Evolutionary conservation across 2,888 invertebrate species (phyloP).

Genomic region (Mimumesa dahlbomi): DNA sequence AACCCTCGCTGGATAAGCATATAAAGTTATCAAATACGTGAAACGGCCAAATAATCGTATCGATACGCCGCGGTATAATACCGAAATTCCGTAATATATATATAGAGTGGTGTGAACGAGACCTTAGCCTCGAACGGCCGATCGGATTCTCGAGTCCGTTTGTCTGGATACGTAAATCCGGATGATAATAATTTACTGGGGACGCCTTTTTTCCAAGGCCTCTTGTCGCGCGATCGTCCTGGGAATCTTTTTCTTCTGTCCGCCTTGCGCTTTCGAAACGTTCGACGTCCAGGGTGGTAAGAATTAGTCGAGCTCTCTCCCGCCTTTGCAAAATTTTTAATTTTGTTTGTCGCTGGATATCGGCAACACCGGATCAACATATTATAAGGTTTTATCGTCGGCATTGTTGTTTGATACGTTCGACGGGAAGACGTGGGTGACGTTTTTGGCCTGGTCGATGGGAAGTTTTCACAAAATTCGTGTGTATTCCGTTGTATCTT

Average conservation of each 20-base stretch:
- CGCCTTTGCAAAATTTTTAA: conserved; percentile 30
- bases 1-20: conserved; percentile 3
- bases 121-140: conserved; percentile 34
- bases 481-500: too few species aligned
- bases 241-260: conserved; percentile 23
- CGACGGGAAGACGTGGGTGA: conserved; percentile 1
- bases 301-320: conserved; percentile 43
- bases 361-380: conserved; percentile 38
- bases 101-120: conserved; percentile 37
- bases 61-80: conserved; percentile 58
- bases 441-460: background rate
- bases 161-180: conserved; percentile 61
- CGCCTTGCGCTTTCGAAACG: background rate
- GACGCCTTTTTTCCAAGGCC: conserved; percentile 28
- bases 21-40: conserved; percentile 47
- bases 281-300: conserved; percentile 31
- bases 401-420: conserved; percentile 20
- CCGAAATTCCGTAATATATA: conserved; percentile 60
- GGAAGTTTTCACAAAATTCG: background rate
- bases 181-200: conserved; percentile 58
- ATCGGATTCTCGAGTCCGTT: conserved; percentile 36
- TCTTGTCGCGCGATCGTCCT: conserved; percentile 10
- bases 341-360: conserved; percentile 19
- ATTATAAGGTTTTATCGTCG: conserved; percentile 29
- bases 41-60: conserved; percentile 45